phyloP scores from a whole-genome alignment of 2,888 invertebrate genomes.

The Platycheirus rosarum region DNA sequence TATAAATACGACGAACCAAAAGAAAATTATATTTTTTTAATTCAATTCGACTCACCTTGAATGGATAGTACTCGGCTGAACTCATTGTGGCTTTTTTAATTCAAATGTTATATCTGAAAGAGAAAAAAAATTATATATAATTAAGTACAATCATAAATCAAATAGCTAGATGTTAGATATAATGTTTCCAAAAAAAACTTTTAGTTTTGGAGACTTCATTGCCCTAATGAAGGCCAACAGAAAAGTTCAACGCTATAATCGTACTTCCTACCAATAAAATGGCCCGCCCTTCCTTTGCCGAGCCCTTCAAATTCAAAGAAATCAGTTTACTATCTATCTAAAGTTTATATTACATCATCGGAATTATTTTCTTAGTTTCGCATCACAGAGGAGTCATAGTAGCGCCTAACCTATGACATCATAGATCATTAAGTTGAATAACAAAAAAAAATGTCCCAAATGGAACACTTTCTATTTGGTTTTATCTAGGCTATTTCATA shows the following conservation, averaged over 20 bases:
- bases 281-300: slow-evolving; percentile 11
- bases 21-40: no score
- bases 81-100: slow-evolving; percentile 85
- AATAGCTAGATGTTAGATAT: slow-evolving; percentile 10
- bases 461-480: slow-evolving; percentile 22
- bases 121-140: slow-evolving; percentile 38
- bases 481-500: slow-evolving; percentile 21
- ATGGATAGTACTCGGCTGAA: slow-evolving; percentile 92
- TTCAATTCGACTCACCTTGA: slow-evolving; percentile 86
- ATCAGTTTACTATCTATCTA: slow-evolving; percentile 34
- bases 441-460: slow-evolving; percentile 51
- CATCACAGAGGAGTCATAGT: neutral
- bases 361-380: slow-evolving; percentile 22
- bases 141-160: slow-evolving; percentile 1
- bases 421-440: slow-evolving; percentile 38
- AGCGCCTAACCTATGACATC: slow-evolving; percentile 66
- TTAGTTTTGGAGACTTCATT: slow-evolving; percentile 16
- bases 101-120: slow-evolving; percentile 64
- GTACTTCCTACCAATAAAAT: slow-evolving; percentile 5
- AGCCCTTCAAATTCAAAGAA: slow-evolving; percentile 11
- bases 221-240: slow-evolving; percentile 1
- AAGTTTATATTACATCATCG: slow-evolving; percentile 47
- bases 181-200: slow-evolving; percentile 3
- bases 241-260: neutral
- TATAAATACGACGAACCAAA: no score